Evolutionary conservation across 2,797 vertebrate species (phyloP).

Genomic region (Enteromius argenteus): DNA sequence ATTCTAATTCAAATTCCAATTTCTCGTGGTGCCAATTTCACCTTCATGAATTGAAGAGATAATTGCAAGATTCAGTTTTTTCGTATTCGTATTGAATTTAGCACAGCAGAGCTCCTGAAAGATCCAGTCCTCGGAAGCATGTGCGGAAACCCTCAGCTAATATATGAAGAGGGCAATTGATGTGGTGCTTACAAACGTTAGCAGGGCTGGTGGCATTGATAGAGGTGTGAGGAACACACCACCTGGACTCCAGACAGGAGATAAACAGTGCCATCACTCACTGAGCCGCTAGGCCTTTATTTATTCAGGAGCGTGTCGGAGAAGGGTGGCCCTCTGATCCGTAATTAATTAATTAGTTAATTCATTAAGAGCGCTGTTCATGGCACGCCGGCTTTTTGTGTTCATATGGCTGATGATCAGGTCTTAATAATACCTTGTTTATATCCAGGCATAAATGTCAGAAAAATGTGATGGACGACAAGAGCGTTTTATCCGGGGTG

Average conservation of each 20-base stretch:
- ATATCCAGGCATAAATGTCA: conserved; percentile 64
- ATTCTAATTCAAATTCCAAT: background rate
- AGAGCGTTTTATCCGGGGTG: conserved; percentile 50
- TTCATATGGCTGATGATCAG: conserved; percentile 60
- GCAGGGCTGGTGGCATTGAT: conserved; percentile 60
- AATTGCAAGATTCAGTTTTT: background rate
- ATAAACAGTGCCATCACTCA: conserved; percentile 62
- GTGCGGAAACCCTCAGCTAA: conserved; percentile 35
- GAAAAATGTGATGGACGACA: conserved; percentile 59
- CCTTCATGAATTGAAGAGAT: background rate
- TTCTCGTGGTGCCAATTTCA: background rate
- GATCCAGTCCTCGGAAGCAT: background rate
- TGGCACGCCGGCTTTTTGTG: conserved; percentile 54
- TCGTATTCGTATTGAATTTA: background rate
- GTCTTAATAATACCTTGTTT: conserved; percentile 66
- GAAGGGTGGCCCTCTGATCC: conserved; percentile 56
- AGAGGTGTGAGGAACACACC: conserved; percentile 60
- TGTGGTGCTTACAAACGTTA: conserved; percentile 58
- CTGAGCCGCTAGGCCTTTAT: conserved; percentile 62
- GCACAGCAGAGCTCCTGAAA: conserved; percentile 1
- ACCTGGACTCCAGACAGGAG: conserved; percentile 65
- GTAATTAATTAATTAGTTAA: conserved; percentile 69
- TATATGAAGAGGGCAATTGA: conserved; percentile 35
- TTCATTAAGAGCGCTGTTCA: conserved; percentile 55
- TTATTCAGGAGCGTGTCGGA: conserved; percentile 55